These are phyloP conservation scores for Morinoia aosen DNA, from an alignment of 2,888 invertebrate species.

Conservation along the genomic window DNA sequence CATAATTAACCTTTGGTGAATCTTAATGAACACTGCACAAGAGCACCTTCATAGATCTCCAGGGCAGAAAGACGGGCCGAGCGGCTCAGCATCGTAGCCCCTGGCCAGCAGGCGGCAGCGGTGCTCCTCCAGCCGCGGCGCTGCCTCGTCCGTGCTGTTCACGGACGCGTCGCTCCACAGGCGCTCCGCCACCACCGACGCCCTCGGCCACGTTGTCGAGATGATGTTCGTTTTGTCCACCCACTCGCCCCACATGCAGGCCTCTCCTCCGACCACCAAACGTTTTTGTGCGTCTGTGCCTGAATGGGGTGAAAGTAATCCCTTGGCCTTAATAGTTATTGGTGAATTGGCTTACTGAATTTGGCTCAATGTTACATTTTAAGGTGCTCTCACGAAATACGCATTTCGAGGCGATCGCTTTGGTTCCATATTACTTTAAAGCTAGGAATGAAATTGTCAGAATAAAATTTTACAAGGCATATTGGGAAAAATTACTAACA, in stretches of 20 bases:
- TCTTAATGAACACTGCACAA: no score
- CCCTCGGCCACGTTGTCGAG: slow-evolving; percentile 84
- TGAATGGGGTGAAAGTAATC: slow-evolving; percentile 13
- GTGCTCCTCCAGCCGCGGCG: slow-evolving; percentile 79
- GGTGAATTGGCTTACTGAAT: neutral
- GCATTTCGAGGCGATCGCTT: no score
- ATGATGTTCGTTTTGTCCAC: slow-evolving; percentile 81
- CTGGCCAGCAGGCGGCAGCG: slow-evolving; percentile 80
- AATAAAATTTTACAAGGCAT: no score
- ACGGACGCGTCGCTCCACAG: slow-evolving; percentile 78
- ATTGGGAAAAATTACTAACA: no score
- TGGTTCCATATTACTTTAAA: no score
- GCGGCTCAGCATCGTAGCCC: slow-evolving; percentile 80
- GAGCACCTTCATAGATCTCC: slow-evolving; percentile 34
- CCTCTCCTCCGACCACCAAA: slow-evolving; percentile 88
- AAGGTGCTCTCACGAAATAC: no score
- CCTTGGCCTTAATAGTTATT: no score
- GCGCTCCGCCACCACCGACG: slow-evolving; percentile 87
- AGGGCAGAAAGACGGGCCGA: slow-evolving; percentile 79
- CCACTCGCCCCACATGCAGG: slow-evolving; percentile 93
- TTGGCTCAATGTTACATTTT: neutral
- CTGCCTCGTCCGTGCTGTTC: slow-evolving; percentile 73
- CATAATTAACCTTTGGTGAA: no score
- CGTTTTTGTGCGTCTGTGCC: slow-evolving; percentile 75
- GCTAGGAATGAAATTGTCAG: no score